These are phyloP conservation scores for Nomada lathburiana DNA, from an alignment of 2,888 invertebrate genomes.

Conservation along the genomic window DNA sequence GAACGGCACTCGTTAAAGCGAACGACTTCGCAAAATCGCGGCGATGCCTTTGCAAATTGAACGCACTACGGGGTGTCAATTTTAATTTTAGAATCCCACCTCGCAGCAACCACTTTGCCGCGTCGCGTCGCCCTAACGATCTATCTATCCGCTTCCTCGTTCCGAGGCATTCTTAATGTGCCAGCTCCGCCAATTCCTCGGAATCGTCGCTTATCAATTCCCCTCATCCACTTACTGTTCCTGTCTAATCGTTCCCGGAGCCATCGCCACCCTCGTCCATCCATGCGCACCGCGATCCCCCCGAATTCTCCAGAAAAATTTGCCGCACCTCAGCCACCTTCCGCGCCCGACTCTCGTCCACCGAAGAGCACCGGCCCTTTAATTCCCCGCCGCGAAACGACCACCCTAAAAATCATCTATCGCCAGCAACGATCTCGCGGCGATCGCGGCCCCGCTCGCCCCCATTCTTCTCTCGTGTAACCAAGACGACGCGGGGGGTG, in stretches of 20 bases:
- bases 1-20: background rate
- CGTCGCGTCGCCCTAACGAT: too few relatives aligned
- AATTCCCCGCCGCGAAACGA: background rate
- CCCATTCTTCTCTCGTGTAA: conserved; percentile 50
- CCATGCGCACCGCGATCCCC: too few relatives aligned
- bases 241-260: conserved; percentile 12
- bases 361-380: background rate
- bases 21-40: background rate
- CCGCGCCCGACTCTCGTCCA: background rate
- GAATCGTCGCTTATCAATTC: background rate
- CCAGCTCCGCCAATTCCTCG: background rate
- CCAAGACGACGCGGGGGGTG: conserved; percentile 53
- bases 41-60: background rate
- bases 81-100: too few relatives aligned
- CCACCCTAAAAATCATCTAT: conserved; percentile 14
- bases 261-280: too few relatives aligned
- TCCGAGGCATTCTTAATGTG: background rate
- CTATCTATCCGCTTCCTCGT: too few relatives aligned
- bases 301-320: background rate
- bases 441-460: conserved; percentile 20
- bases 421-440: conserved; percentile 37
- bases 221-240: background rate
- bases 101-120: too few relatives aligned
- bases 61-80: background rate
- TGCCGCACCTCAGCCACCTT: background rate